Conservation (phyloP, 2,797 vertebrate species). For the Petrocephalus schoutedeni region DNA sequence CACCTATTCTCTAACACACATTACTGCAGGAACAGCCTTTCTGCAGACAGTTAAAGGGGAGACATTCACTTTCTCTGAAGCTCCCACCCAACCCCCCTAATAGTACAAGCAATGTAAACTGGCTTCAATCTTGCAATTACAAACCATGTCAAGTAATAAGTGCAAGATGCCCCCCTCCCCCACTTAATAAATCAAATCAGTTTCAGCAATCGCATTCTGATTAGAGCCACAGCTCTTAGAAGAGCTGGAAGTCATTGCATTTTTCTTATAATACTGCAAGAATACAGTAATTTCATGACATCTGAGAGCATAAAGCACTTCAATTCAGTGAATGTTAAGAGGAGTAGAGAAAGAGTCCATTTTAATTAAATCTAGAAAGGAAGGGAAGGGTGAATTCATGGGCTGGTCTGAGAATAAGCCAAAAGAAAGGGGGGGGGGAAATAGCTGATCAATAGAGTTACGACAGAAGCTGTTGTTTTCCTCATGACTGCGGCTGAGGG, state of each 20-base stretch:
- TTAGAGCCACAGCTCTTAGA: background rate
- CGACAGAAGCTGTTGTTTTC: background rate
- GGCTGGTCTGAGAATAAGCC: background rate
- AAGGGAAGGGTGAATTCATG: background rate
- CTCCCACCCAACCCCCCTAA: background rate
- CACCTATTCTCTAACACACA: background rate
- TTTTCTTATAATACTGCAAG: background rate
- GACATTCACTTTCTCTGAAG: background rate
- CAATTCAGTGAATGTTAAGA: background rate
- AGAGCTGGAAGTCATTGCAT: background rate
- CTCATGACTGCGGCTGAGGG: background rate
- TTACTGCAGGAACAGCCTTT: background rate
- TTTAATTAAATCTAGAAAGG: conserved; percentile 20
- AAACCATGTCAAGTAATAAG: background rate
- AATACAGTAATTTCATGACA: conserved; percentile 11
- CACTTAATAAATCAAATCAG: background rate
- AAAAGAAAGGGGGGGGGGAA: background rate
- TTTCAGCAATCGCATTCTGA: background rate
- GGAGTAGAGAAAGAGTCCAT: background rate
- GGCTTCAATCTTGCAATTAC: background rate
- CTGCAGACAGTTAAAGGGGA: background rate
- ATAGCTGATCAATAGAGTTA: background rate
- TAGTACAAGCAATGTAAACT: background rate
- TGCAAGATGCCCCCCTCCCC: background rate
- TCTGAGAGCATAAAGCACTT: background rate